Evolutionary conservation across 1,140 invertebrate species (phyloP), one percentile per base, ranked within the genome.

Genomic region (Choristoneura fumiferana): DNA sequence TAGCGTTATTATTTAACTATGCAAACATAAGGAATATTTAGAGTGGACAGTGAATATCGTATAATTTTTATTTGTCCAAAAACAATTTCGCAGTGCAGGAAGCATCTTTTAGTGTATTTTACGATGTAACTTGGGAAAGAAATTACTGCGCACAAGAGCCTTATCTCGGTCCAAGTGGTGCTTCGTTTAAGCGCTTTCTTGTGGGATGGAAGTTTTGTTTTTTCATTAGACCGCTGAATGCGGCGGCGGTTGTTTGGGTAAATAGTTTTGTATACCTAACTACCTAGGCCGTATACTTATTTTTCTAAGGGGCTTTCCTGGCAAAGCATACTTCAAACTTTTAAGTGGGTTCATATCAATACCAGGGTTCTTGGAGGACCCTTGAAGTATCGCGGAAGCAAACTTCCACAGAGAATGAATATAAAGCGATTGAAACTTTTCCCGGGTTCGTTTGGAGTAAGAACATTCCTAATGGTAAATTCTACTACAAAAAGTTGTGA

Each of bases 101-200:
- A 5, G 1, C 43, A 33, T 49, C 43, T 33, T 49, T 49, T 29
- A 49, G 10, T 22, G 18, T 49, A 33, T 49, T 33, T 49, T 29
- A 49, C 43, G 43, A 49, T 49, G 43, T 49, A 49, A 33, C 43
- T 49, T 49, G n/a, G 18, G 6, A 49, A 49, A 49, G 43, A 49
- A 49, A 49, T 49, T 45, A 49, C 43, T 22, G 43, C 22, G 18
- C 43, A 29, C 43, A 12, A 49, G 18, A 49, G 18, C 18, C 43
- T 22, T 49, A 49, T 49, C 43, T 49, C 43, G 22, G 12, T 1
- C n/a, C 3, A 29, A 49, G 22, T 13, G 43, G 43, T 49, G 43
- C 43, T 49, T 33, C 43, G 22, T 49, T 49, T 49, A 29, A 49
- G 17, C 43, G 22, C 43, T 49, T 49, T 49, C 43, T 49, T 49